These are phyloP conservation scores for Eristalinus aeneus DNA, from an alignment of 2,888 invertebrate genomes.

Conservation along the genomic window DNA sequence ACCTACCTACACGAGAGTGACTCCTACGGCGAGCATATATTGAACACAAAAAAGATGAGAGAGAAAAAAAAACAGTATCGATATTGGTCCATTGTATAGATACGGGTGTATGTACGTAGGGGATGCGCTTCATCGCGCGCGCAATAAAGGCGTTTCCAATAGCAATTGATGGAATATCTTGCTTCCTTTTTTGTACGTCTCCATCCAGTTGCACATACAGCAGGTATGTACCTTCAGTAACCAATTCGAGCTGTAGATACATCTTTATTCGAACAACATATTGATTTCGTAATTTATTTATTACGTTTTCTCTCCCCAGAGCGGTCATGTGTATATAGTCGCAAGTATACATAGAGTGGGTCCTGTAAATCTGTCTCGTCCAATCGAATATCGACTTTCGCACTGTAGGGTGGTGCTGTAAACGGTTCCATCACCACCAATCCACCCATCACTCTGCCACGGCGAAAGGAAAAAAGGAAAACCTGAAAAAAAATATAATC, in stretches of 20 bases:
- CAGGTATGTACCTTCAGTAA: not conserved
- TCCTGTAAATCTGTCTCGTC: slow-evolving; percentile 70
- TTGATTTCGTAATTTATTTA: slow-evolving; percentile 66
- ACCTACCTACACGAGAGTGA: slow-evolving; percentile 13
- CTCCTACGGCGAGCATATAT: not conserved
- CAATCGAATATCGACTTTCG: slow-evolving; percentile 71
- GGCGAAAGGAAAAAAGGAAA: slow-evolving; percentile 27
- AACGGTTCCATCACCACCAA: slow-evolving; percentile 46
- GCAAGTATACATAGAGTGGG: slow-evolving; percentile 30
- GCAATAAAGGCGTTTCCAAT: slow-evolving; percentile 73
- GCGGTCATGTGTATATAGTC: not conserved
- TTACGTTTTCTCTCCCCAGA: slow-evolving; percentile 29
- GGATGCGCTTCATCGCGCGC: slow-evolving; percentile 71
- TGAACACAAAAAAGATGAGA: slow-evolving; percentile 15
- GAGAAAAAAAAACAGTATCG: slow-evolving; percentile 59
- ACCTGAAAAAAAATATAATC: slow-evolving; percentile 57
- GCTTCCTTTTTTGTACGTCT: slow-evolving; percentile 1
- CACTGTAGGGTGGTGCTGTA: slow-evolving; percentile 62
- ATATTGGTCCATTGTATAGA: slow-evolving; percentile 68
- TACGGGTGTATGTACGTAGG: slow-evolving; percentile 32
- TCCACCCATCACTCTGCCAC: slow-evolving; percentile 42
- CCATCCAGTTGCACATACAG: not conserved
- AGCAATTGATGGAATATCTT: slow-evolving; percentile 66
- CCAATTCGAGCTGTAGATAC: slow-evolving; percentile 11
- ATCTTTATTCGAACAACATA: slow-evolving; percentile 54